Evolutionary conservation across 2,113 vertebrate genomes (phyloP).

Genomic region (Callionymus lyra): DNA sequence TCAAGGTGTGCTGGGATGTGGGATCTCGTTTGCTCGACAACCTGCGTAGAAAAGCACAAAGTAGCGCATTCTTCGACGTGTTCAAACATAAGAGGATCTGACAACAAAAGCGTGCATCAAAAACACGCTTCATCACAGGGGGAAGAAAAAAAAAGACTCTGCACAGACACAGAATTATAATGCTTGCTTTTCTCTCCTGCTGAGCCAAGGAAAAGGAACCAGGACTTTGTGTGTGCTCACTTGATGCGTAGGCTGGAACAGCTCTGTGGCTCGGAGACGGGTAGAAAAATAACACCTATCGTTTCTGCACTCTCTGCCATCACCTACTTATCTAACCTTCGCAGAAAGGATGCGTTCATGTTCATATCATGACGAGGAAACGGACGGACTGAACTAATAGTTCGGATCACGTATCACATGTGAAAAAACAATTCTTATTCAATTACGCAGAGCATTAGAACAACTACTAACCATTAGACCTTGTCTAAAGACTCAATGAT

Average conservation of each 20-base stretch:
- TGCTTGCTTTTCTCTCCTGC: constrained; percentile 5
- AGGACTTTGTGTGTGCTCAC: not conserved
- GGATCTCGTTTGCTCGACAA: constrained; percentile 15
- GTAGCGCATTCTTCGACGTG: constrained; percentile 18
- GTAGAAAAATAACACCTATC: constrained; percentile 20
- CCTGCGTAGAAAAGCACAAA: constrained; percentile 12
- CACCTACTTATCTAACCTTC: constrained; percentile 8
- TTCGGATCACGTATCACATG: too few species aligned
- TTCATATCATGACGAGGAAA: too few species aligned
- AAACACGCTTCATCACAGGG: constrained; percentile 3
- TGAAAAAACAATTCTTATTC: too few species aligned
- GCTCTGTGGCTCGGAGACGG: constrained; percentile 13
- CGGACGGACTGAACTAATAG: too few species aligned
- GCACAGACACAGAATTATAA: not conserved
- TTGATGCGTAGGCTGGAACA: constrained; percentile 11
- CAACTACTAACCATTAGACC: too few species aligned
- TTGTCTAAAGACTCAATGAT: too few species aligned
- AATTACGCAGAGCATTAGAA: too few species aligned
- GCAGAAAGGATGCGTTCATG: too few species aligned
- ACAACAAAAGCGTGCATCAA: constrained; percentile 12
- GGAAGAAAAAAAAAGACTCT: not conserved
- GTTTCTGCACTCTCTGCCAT: constrained; percentile 14
- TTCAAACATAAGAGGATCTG: constrained; percentile 21
- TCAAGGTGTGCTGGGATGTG: constrained; percentile 5
- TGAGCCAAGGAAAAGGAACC: constrained; percentile 5